Conservation (phyloP, 1,140 invertebrate genomes). For the Pachyrhynchus sulphureomaculatus region DNA sequence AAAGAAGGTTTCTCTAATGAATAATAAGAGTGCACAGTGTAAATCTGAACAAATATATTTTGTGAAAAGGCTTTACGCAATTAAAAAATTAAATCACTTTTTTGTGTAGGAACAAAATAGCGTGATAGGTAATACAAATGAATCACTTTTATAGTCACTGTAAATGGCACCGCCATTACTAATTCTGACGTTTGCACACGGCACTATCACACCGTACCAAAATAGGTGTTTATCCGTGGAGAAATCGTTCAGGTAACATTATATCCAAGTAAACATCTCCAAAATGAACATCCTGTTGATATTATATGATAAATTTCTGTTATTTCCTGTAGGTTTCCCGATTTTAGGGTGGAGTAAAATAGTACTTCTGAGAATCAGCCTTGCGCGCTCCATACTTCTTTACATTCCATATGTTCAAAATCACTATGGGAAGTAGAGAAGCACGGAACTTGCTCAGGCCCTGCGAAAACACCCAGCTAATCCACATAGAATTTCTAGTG, state of each 20-base stretch:
- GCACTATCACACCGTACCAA: constrained; percentile 11
- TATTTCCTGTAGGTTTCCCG: too few species aligned
- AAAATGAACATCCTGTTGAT: too few species aligned
- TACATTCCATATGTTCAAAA: constrained; percentile 90
- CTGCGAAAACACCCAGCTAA: not conserved
- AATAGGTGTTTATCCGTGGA: constrained; percentile 25
- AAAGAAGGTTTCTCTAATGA: too few species aligned
- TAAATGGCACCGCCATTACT: not conserved
- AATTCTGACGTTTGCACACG: constrained; percentile 19
- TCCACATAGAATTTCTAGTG: too few species aligned
- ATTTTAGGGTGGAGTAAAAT: not conserved
- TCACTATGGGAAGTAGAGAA: constrained; percentile 95
- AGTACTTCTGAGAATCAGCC: constrained; percentile 32
- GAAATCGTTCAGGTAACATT: not conserved
- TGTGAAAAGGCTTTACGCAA: too few species aligned
- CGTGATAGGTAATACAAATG: too few species aligned
- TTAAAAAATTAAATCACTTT: too few species aligned
- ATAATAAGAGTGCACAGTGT: too few species aligned
- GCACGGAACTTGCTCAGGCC: constrained; percentile 79
- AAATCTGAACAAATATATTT: too few species aligned
- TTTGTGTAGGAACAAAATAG: too few species aligned
- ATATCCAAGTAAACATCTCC: not conserved
- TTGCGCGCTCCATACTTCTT: constrained; percentile 90
- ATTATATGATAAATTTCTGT: too few species aligned
- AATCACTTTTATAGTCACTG: not conserved